Conservation (phyloP, 2,888 invertebrate species). For the Beris morrisii region DNA sequence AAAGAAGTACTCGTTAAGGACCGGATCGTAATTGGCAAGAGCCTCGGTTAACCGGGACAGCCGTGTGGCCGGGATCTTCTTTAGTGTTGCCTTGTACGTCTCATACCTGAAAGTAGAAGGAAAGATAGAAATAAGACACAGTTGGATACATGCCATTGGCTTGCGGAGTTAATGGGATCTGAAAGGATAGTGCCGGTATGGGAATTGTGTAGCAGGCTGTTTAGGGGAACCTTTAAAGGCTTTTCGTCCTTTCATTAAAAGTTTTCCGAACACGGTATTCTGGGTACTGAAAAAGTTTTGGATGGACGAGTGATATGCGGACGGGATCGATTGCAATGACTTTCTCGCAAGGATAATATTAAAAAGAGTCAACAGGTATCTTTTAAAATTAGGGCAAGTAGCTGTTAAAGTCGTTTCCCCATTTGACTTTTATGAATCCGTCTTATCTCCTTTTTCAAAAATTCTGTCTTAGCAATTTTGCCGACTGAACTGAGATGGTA, state of each 20-base stretch:
- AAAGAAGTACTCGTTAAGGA: conserved; percentile 87
- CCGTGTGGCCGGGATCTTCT: conserved; percentile 87
- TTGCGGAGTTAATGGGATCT: background rate
- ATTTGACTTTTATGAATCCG: no score
- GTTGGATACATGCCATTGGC: conserved; percentile 5
- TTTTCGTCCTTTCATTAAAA: conserved; percentile 14
- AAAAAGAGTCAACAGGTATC: no score
- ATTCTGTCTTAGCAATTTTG: no score
- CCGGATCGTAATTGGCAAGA: conserved; percentile 85
- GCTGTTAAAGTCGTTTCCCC: no score
- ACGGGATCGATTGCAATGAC: no score
- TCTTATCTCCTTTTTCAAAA: no score
- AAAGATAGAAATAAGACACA: conserved; percentile 38
- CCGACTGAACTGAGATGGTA: no score
- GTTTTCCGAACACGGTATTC: background rate
- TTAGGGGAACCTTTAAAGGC: background rate
- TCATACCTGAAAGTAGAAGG: conserved; percentile 59
- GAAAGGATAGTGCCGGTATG: background rate
- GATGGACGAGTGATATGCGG: no score
- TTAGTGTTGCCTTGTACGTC: conserved; percentile 78
- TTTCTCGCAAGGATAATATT: no score
- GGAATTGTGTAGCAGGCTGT: background rate
- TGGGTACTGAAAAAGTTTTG: no score
- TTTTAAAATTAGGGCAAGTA: no score
- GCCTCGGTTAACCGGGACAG: conserved; percentile 82